Conservation (phyloP, 2,113 vertebrate species). For the Syngnathus floridae region DNA sequence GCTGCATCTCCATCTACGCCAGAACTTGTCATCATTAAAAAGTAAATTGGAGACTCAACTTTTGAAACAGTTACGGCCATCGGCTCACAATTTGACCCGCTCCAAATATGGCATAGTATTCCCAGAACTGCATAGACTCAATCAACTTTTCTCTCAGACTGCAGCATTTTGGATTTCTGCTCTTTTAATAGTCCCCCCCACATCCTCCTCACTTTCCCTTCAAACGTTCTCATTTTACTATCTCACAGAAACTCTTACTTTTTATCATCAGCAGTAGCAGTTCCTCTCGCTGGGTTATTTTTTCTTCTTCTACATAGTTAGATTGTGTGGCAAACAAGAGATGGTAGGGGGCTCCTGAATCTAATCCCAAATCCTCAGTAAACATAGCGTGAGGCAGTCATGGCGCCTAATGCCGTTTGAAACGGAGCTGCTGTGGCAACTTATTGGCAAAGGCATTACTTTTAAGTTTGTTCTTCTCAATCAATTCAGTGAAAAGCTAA, state of each 20-base stretch:
- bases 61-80: no score
- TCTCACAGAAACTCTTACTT: slow-evolving; percentile 41
- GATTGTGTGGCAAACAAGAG: slow-evolving; percentile 48
- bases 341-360: slow-evolving; percentile 37
- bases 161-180: slow-evolving; percentile 60
- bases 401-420: slow-evolving; percentile 56
- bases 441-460: slow-evolving; percentile 70
- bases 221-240: slow-evolving; percentile 32
- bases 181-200: slow-evolving; percentile 42
- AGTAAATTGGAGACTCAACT: slow-evolving; percentile 52
- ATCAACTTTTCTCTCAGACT: slow-evolving; percentile 73
- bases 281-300: slow-evolving; percentile 48
- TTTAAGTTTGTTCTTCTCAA: slow-evolving; percentile 70
- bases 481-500: slow-evolving; percentile 68
- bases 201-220: slow-evolving; percentile 21
- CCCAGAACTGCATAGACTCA: slow-evolving; percentile 62
- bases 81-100: slow-evolving; percentile 62
- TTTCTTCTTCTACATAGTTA: slow-evolving; percentile 31
- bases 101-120: slow-evolving; percentile 72
- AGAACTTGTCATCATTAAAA: slow-evolving; percentile 47
- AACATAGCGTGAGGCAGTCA: slow-evolving; percentile 44
- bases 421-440: slow-evolving; percentile 56
- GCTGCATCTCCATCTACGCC: slow-evolving; percentile 22
- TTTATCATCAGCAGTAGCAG: slow-evolving; percentile 39
- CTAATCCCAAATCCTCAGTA: slow-evolving; percentile 44